phyloP scores from a whole-genome alignment of 2,113 vertebrate species.

The Albula goreensis region DNA sequence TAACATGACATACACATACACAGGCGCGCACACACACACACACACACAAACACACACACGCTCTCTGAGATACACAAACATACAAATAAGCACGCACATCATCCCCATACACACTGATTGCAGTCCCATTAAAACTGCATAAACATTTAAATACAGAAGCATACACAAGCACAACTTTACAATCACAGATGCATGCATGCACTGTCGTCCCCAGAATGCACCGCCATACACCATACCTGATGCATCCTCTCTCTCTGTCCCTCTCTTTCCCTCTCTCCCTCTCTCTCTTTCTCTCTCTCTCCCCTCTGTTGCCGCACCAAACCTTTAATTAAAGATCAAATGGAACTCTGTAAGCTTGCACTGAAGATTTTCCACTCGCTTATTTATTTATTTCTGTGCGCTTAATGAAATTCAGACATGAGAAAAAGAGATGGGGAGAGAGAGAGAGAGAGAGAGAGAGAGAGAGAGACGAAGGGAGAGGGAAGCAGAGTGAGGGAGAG shows the following conservation, averaged over 20 bases:
- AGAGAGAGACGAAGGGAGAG: background rate
- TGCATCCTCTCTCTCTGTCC: background rate
- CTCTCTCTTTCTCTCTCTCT: background rate
- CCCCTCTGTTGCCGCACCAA: background rate
- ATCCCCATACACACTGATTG: too few species aligned
- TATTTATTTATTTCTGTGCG: conserved; percentile 7
- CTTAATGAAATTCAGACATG: conserved; percentile 15
- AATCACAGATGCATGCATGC: background rate
- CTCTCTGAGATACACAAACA: background rate
- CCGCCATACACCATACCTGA: background rate
- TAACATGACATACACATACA: background rate
- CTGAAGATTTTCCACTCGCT: conserved; percentile 1
- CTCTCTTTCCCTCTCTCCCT: conserved; percentile 13
- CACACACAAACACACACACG: background rate
- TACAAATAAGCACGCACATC: background rate
- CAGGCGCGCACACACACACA: background rate
- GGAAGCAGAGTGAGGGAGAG: background rate
- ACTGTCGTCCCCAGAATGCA: background rate
- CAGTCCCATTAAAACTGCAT: background rate
- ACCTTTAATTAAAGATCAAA: conserved; percentile 24
- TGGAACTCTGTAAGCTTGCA: background rate
- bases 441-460: background rate
- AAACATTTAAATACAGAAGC: background rate
- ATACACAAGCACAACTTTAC: background rate
- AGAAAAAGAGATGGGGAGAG: background rate